A percentile compares a stretch with the other conserved stretches of the same genome.
These are phyloP conservation scores for Branchinecta sandiegonensis DNA, from an alignment of 2,888 invertebrate genomes.

Conservation along the genomic window DNA sequence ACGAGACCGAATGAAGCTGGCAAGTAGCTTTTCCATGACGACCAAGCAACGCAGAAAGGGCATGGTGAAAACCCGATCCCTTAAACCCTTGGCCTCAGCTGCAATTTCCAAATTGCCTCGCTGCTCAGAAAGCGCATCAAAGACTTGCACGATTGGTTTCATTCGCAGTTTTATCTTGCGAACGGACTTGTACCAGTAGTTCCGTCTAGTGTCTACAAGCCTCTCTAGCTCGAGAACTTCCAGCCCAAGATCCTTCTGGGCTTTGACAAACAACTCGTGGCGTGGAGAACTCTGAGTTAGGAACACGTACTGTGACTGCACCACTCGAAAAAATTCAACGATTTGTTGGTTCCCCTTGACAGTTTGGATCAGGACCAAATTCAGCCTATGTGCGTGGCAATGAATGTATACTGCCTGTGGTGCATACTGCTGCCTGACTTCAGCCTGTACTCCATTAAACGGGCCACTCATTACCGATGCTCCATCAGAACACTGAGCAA, in stretches of 20 bases:
- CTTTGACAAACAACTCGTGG: neutral
- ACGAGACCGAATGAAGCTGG: no score
- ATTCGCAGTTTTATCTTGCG: slow-evolving; percentile 6
- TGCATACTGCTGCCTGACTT: slow-evolving; percentile 17
- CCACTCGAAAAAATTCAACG: slow-evolving; percentile 11
- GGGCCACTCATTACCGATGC: slow-evolving; percentile 34
- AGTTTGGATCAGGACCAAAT: slow-evolving; percentile 18
- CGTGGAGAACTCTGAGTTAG: slow-evolving; percentile 12
- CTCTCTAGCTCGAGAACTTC: slow-evolving; percentile 16
- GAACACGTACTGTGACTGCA: slow-evolving; percentile 20
- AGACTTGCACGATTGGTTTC: neutral
- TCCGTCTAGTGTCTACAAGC: slow-evolving; percentile 4
- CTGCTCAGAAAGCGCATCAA: neutral
- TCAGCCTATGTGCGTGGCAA: slow-evolving; percentile 23
- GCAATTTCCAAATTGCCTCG: neutral
- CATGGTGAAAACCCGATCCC: no score
- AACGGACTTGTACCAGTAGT: slow-evolving; percentile 9
- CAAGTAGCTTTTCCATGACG: no score
- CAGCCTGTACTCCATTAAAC: slow-evolving; percentile 20
- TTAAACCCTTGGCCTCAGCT: neutral
- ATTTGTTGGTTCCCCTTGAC: slow-evolving; percentile 16
- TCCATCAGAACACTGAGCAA: slow-evolving; percentile 24
- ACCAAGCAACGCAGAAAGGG: no score
- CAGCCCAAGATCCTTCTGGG: slow-evolving; percentile 2
- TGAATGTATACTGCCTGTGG: slow-evolving; percentile 20